These are phyloP conservation scores for Trissolcus japonicus DNA, from an alignment of 2,888 invertebrate genomes.

Conservation along the genomic window DNA sequence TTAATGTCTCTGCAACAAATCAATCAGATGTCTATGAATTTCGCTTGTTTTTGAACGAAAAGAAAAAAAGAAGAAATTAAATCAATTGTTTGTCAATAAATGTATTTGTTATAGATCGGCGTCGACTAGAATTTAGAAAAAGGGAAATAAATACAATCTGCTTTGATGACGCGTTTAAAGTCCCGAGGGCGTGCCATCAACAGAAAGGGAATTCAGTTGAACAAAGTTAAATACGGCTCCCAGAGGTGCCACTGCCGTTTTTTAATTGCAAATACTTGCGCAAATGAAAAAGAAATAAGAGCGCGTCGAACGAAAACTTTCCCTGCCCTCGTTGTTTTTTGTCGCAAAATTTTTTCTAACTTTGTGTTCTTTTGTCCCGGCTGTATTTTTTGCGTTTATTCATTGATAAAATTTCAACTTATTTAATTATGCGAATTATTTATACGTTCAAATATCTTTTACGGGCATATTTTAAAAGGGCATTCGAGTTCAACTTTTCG, in stretches of 20 bases:
- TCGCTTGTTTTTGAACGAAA: background rate
- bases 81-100: background rate
- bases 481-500: no score
- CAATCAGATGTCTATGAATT: background rate
- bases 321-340: background rate
- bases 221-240: constrained; percentile 75
- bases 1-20: constrained; percentile 43
- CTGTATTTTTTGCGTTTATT: no score
- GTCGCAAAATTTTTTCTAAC: constrained; percentile 20
- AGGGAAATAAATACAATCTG: constrained; percentile 62
- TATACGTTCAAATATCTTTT: no score
- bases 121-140: background rate
- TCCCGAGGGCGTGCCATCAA: constrained; percentile 73
- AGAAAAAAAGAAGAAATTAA: background rate
- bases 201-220: constrained; percentile 74
- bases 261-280: constrained; percentile 75
- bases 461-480: no score
- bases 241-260: constrained; percentile 71
- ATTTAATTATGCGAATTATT: no score
- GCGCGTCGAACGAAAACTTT: constrained; percentile 58
- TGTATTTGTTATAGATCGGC: background rate
- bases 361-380: background rate
- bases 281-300: constrained; percentile 64
- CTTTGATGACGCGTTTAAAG: constrained; percentile 62
- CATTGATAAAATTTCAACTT: no score